These are phyloP conservation scores for Drosophila ambigua DNA, from an alignment of 1,140 invertebrate species.

Conservation along the genomic window DNA sequence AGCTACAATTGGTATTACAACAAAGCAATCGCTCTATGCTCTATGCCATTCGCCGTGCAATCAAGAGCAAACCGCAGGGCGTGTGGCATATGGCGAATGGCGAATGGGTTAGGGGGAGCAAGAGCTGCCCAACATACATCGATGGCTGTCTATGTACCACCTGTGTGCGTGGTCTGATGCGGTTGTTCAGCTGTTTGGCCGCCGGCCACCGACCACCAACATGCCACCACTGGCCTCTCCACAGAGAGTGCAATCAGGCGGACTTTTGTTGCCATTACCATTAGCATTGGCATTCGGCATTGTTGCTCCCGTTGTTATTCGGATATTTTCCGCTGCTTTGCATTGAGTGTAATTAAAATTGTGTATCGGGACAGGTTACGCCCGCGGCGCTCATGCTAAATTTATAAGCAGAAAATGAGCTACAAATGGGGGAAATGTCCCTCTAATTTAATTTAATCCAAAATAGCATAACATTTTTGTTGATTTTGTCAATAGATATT, in stretches of 20 bases:
- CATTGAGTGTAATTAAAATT: constrained; percentile 71
- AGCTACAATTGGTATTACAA: not conserved
- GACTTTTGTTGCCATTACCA: constrained; percentile 60
- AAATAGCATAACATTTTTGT: constrained; percentile 25
- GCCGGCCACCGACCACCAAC: constrained; percentile 18
- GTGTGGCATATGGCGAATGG: constrained; percentile 30
- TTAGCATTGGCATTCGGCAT: constrained; percentile 37
- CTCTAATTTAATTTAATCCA: constrained; percentile 63
- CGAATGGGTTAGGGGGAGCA: constrained; percentile 5
- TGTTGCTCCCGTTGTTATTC: constrained; percentile 41
- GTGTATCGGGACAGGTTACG: constrained; percentile 23
- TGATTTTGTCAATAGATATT: constrained; percentile 49
- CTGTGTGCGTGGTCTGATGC: constrained; percentile 42
- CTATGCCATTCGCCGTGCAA: constrained; percentile 40
- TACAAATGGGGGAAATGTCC: not conserved
- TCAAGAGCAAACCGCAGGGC: constrained; percentile 65
- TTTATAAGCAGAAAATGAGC: constrained; percentile 31
- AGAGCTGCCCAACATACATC: not conserved
- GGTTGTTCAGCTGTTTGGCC: constrained; percentile 66
- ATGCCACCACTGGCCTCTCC: too few species aligned
- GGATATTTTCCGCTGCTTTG: constrained; percentile 36
- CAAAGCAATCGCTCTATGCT: constrained; percentile 14
- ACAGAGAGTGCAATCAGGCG: constrained; percentile 59
- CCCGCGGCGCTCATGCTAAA: constrained; percentile 54
- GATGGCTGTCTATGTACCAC: constrained; percentile 4